phyloP scores from a whole-genome alignment of 2,797 vertebrate genomes.

The Cossypha dichroa region DNA sequence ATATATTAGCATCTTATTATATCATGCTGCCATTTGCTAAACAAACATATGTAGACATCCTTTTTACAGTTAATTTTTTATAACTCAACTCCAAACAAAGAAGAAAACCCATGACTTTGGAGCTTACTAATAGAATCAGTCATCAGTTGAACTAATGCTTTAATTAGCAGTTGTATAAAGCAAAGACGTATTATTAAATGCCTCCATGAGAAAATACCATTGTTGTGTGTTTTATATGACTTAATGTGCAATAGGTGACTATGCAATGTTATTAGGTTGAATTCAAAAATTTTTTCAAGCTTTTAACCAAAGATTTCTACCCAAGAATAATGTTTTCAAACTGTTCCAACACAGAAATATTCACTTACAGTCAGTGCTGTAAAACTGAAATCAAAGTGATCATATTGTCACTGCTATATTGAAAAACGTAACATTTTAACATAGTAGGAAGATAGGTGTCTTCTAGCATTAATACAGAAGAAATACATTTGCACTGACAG shows the following conservation, averaged over 20 bases:
- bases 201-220: not conserved
- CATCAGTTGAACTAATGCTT: not conserved
- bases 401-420: not conserved
- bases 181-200: not conserved
- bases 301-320: not conserved
- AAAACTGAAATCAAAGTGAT: not conserved
- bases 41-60: not conserved
- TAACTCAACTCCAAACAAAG: not conserved
- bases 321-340: not conserved
- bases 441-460: not conserved
- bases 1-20: not conserved
- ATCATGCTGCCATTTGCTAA: not conserved
- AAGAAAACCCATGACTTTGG: not conserved
- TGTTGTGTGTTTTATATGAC: not conserved
- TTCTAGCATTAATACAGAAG: not conserved
- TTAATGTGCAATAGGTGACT: not conserved
- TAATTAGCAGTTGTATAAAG: conserved; percentile 1
- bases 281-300: not conserved
- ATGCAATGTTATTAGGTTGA: not conserved
- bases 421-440: not conserved
- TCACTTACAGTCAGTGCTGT: not conserved
- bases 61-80: not conserved
- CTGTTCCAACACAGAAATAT: not conserved
- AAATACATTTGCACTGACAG: not conserved
- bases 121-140: not conserved